phyloP scores from a whole-genome alignment of 1,140 invertebrate genomes.

The roundworm (Caenorhabditis elegans) region DNA sequence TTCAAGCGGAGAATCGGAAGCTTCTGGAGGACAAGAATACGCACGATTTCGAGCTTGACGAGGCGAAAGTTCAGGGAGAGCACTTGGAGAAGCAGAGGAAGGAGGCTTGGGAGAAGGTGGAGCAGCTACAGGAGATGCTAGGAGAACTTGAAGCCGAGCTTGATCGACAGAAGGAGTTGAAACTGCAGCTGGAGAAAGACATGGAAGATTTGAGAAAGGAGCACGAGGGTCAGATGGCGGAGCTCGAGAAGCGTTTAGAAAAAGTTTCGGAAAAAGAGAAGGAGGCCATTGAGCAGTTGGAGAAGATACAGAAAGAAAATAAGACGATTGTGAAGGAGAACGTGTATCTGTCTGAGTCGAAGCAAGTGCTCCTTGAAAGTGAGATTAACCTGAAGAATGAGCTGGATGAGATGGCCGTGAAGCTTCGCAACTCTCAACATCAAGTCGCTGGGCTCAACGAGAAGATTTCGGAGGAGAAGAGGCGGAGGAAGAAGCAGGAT shows the following conservation, averaged over 20 bases:
- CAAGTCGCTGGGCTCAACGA: not conserved
- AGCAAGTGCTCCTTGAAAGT: not conserved
- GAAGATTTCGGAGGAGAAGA: not conserved
- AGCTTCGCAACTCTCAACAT: not conserved
- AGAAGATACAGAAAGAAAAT: not conserved
- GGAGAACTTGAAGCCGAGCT: not conserved
- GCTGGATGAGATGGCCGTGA: not conserved
- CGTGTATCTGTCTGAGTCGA: not conserved
- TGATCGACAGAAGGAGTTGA: not conserved
- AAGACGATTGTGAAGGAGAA: too few relatives aligned
- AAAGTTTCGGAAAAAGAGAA: too few relatives aligned
- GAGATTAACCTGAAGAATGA: not conserved
- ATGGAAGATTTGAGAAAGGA: not conserved
- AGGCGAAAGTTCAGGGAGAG: not conserved
- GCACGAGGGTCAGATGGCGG: too few relatives aligned
- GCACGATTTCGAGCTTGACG: not conserved
- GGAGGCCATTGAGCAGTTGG: too few relatives aligned
- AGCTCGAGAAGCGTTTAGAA: too few relatives aligned
- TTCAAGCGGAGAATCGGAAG: not conserved
- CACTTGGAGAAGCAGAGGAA: not conserved
- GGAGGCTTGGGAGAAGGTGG: not conserved
- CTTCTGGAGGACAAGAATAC: not conserved
- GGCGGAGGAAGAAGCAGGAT: not conserved
- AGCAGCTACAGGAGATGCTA: not conserved
- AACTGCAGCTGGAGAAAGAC: not conserved